Evolutionary conservation across 1,140 invertebrate species (phyloP), one percentile per base, ranked within the genome.

Genomic region (Conus ventricosus): DNA sequence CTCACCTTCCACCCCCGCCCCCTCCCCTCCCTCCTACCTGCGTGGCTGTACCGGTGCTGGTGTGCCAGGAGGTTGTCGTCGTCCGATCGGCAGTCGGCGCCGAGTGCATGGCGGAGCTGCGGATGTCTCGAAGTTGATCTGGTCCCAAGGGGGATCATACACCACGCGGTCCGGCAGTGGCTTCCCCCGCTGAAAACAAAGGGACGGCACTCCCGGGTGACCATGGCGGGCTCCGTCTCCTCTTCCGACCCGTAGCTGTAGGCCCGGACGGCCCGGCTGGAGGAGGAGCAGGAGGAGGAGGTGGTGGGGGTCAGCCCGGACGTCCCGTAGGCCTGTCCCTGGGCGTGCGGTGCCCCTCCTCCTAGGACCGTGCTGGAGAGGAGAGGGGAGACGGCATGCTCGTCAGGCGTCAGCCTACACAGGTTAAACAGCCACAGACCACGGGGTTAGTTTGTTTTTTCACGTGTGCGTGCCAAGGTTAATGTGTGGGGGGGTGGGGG

Each of bases 231-330:
- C 8, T 94, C 94, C 39, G 87, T 84, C 55, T 94, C 94, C 11
- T 93, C 94, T 82, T 94, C 94, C 0, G 93, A 94, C 13, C 91
- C 93, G 89, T 94, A 94, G 88, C 91, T 92, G 82, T 92, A 91
- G 10, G 90, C 90, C 23, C 90, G 89, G 67, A 87, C 54, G 53
- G 85, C 85, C 11, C 83, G 86, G 75, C 15, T 54, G 55, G 88
- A 67, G 57, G 57, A 17, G 51, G 82, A 60, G 87, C 55, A 75
- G 39, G 78, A n/a, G 89, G 55, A n/a, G 8, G 87, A 75, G 63
- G 88, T 83, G 88, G 54, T 81, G 13, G 23, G 67, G 90, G 76
- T 90, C 82, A 86, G 82, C 87, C 27, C 63, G 81, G 75, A 60
- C 15, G 57, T 8, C 8, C 57, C 57, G 8, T 15, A 8, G 84